Evolutionary conservation across 2,113 vertebrate species (phyloP).

Genomic region (Cardinalis cardinalis): DNA sequence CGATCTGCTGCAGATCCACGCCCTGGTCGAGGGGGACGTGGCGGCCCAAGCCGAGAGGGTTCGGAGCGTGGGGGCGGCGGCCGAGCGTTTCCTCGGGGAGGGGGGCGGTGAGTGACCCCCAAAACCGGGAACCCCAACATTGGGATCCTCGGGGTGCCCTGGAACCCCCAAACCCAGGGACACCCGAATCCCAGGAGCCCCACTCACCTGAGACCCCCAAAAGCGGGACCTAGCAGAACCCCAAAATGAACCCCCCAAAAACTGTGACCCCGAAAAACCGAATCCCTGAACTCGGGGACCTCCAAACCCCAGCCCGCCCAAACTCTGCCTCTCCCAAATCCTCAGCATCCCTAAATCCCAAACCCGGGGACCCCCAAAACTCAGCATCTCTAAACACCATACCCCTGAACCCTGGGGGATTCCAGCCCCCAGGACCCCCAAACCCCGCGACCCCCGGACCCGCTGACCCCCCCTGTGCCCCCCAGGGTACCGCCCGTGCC

Average conservation of each 20-base stretch:
- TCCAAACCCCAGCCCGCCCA: background rate
- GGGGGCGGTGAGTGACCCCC: constrained; percentile 60
- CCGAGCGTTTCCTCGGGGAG: constrained; percentile 81
- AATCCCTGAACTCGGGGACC: background rate
- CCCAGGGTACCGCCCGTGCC: background rate
- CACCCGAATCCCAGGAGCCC: background rate
- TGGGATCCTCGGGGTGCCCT: too few relatives aligned
- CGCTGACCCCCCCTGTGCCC: background rate
- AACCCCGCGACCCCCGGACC: too few relatives aligned
- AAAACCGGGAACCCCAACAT: background rate
- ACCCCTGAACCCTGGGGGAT: too few relatives aligned
- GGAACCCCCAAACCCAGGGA: background rate
- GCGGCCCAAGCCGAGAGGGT: constrained; percentile 88
- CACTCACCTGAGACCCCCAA: background rate
- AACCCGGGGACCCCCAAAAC: background rate
- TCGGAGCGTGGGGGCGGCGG: constrained; percentile 77
- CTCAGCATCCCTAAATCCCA: background rate
- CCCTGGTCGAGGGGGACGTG: constrained; percentile 89
- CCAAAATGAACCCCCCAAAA: background rate
- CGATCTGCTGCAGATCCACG: constrained; percentile 90
- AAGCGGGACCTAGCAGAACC: background rate
- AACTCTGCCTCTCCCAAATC: background rate
- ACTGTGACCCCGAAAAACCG: too few relatives aligned
- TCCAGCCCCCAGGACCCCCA: background rate
- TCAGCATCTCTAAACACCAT: background rate